These are phyloP conservation scores for Dynastes hyllus DNA, from an alignment of 2,888 invertebrate genomes.

Conservation along the genomic window DNA sequence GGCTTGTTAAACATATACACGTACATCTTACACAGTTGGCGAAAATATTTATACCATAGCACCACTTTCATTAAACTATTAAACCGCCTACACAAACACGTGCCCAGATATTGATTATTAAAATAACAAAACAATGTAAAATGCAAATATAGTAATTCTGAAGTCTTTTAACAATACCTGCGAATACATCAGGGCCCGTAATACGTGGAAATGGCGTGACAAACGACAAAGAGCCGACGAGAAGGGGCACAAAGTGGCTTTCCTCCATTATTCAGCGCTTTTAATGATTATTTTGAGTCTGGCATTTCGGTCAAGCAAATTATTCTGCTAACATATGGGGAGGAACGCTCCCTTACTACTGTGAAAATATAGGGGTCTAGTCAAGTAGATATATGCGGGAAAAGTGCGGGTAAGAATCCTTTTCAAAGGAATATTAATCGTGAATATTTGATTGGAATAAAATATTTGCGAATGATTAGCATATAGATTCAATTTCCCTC, in stretches of 20 bases:
- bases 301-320: conserved; percentile 47
- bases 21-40: not conserved
- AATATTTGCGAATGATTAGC: conserved; percentile 32
- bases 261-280: conserved; percentile 51
- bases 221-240: conserved; percentile 43
- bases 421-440: conserved; percentile 25
- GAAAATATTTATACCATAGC: not conserved
- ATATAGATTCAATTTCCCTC: conserved; percentile 21
- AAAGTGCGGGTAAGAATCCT: not conserved
- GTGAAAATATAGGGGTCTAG: conserved; percentile 6
- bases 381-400: not conserved
- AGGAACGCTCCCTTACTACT: conserved; percentile 5
- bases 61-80: conserved; percentile 15
- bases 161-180: conserved; percentile 36
- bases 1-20: not conserved
- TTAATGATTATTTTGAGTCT: conserved; percentile 47
- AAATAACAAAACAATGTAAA: conserved; percentile 40
- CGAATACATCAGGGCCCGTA: conserved; percentile 7
- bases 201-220: conserved; percentile 49
- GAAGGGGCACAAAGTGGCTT: conserved; percentile 49
- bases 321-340: conserved; percentile 17
- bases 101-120: conserved; percentile 34
- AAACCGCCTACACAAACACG: conserved; percentile 19
- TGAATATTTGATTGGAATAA: conserved; percentile 17
- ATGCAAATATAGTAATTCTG: conserved; percentile 22